phyloP scores from a whole-genome alignment of 2,113 vertebrate genomes.

The Menura novaehollandiae region DNA sequence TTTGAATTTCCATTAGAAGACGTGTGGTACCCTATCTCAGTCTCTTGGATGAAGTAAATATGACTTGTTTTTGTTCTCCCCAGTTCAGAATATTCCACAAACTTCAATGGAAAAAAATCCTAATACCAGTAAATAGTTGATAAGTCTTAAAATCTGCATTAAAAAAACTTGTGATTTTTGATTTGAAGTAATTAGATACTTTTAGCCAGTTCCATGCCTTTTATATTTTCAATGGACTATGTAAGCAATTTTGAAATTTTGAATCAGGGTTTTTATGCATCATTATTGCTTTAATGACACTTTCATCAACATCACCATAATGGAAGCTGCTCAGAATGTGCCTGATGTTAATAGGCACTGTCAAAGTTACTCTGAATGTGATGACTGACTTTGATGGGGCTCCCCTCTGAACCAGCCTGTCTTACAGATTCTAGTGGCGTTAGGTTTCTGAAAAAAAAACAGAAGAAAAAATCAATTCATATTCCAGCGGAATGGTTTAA shows the following conservation, averaged over 20 bases:
- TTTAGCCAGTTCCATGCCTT: background rate
- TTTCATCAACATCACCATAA: background rate
- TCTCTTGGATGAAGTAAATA: background rate
- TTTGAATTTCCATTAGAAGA: constrained; percentile 11
- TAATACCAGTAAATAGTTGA: background rate
- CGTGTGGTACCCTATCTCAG: background rate
- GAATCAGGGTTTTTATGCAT: background rate
- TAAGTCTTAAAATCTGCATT: background rate
- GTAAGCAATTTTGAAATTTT: background rate
- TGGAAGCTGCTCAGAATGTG: background rate
- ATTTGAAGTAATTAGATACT: background rate
- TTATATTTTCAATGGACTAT: background rate
- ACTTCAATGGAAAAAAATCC: background rate
- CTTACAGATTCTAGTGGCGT: background rate
- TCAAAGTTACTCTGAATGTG: constrained; percentile 1
- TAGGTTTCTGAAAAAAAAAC: background rate
- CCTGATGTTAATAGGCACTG: background rate
- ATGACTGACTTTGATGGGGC: background rate
- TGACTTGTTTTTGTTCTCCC: background rate
- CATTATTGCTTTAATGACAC: background rate
- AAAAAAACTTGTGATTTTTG: background rate
- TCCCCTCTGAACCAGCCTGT: background rate
- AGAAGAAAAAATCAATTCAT: background rate
- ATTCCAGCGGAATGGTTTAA: constrained; percentile 1
- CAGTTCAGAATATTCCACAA: background rate